Evolutionary conservation across 2,888 invertebrate species (phyloP).

Genomic region (Punctoribates punctum): DNA sequence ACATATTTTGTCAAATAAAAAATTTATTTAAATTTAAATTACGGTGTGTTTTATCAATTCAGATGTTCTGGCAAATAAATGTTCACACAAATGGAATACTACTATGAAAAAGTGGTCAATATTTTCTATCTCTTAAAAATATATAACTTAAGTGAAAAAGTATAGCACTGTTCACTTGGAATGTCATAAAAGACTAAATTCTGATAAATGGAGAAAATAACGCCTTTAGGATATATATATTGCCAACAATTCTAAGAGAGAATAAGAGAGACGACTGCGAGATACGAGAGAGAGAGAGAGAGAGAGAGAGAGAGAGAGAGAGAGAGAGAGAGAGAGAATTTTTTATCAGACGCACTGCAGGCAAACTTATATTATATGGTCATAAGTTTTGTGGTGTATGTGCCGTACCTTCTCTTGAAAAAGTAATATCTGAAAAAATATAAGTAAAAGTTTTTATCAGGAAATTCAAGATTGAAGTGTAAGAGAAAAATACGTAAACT

Average conservation of each 20-base stretch:
- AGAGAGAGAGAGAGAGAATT: too few species aligned
- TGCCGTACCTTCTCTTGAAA: too few species aligned
- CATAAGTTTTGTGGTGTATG: conserved; percentile 10
- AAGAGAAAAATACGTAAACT: conserved; percentile 12
- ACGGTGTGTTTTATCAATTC: too few species aligned
- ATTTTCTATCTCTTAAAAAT: conserved; percentile 23
- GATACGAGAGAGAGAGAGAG: neutral
- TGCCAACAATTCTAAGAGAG: neutral
- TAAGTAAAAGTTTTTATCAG: conserved; percentile 29
- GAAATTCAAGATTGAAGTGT: conserved; percentile 29
- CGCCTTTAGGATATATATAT: conserved; percentile 32
- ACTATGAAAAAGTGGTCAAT: conserved; percentile 5
- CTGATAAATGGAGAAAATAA: conserved; percentile 34
- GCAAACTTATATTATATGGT: conserved; percentile 30
- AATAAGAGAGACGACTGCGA: neutral
- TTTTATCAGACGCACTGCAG: conserved; percentile 30
- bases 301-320: neutral
- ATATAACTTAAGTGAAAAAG: neutral
- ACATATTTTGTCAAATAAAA: too few species aligned
- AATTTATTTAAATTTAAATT: too few species aligned
- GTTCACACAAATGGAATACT: too few species aligned
- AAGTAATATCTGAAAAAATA: conserved; percentile 8
- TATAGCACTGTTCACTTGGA: neutral
- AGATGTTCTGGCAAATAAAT: too few species aligned
- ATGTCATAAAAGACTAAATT: conserved; percentile 25